These are phyloP conservation scores for Falco rusticolus DNA, from an alignment of 2,797 vertebrate genomes.

Conservation along the genomic window DNA sequence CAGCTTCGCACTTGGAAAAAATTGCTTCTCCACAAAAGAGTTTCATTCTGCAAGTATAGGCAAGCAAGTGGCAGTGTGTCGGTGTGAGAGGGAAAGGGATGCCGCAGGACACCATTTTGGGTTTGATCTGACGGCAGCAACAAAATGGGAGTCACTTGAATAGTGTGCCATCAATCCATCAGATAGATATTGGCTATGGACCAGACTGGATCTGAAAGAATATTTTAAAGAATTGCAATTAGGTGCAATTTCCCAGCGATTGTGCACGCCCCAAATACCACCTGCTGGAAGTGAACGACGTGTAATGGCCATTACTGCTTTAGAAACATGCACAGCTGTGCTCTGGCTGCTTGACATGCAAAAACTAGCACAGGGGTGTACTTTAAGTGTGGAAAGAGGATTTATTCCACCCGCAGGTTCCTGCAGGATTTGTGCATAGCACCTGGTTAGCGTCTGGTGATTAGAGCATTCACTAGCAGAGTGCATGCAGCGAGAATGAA, in stretches of 20 bases:
- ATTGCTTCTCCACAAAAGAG: background rate
- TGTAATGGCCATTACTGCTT: background rate
- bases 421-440: background rate
- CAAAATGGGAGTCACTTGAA: background rate
- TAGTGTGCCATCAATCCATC: background rate
- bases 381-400: background rate
- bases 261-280: background rate
- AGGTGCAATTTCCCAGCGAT: background rate
- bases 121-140: background rate
- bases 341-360: background rate
- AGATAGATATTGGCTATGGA: background rate
- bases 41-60: background rate
- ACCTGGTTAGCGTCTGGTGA: background rate
- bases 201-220: background rate
- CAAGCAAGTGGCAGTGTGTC: background rate
- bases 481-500: background rate
- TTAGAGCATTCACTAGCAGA: background rate
- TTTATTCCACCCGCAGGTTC: background rate
- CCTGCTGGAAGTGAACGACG: background rate
- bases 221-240: background rate
- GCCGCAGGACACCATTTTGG: background rate
- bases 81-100: background rate
- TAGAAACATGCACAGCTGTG: background rate
- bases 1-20: background rate
- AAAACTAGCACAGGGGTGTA: background rate